phyloP scores from a whole-genome alignment of 2,797 vertebrate genomes.

The Nannoperca obscura region DNA sequence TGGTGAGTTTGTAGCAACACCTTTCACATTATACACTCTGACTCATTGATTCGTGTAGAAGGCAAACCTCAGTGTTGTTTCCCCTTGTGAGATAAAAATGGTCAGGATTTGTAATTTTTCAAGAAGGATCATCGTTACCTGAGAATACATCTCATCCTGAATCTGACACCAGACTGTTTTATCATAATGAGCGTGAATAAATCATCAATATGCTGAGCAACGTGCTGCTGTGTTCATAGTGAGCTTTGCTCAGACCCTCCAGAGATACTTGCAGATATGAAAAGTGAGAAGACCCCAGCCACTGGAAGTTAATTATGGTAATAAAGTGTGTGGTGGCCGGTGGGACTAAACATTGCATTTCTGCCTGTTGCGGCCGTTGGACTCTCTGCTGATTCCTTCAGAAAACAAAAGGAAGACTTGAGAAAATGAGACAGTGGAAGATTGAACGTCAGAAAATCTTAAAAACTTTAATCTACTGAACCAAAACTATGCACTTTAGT shows the following conservation, averaged over 20 bases:
- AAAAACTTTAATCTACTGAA: not conserved
- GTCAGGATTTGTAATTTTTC: slow-evolving; percentile 8
- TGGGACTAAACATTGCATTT: slow-evolving; percentile 47
- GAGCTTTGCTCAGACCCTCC: slow-evolving; percentile 61
- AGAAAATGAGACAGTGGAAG: not conserved
- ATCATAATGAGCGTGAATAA: slow-evolving; percentile 40
- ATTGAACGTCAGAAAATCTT: not conserved
- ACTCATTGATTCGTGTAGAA: not conserved
- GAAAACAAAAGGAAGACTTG: slow-evolving; percentile 31
- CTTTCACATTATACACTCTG: not conserved
- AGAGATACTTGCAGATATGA: slow-evolving; percentile 70
- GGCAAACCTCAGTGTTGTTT: not conserved
- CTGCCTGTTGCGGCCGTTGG: slow-evolving; percentile 20
- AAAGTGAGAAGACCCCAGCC: slow-evolving; percentile 69
- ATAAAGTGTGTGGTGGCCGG: slow-evolving; percentile 62
- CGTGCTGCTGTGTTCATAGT: slow-evolving; percentile 23
- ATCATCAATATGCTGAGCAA: slow-evolving; percentile 37
- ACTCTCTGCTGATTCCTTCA: slow-evolving; percentile 25
- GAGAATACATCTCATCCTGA: slow-evolving; percentile 29
- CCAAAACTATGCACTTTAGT: not conserved
- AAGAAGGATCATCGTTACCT: slow-evolving; percentile 21
- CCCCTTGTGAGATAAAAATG: not conserved
- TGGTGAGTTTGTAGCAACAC: not conserved
- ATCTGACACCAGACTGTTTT: slow-evolving; percentile 31
- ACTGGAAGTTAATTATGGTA: slow-evolving; percentile 76